These are phyloP conservation scores for Drosophila falleni DNA, from an alignment of 2,888 invertebrate genomes.

Conservation along the genomic window DNA sequence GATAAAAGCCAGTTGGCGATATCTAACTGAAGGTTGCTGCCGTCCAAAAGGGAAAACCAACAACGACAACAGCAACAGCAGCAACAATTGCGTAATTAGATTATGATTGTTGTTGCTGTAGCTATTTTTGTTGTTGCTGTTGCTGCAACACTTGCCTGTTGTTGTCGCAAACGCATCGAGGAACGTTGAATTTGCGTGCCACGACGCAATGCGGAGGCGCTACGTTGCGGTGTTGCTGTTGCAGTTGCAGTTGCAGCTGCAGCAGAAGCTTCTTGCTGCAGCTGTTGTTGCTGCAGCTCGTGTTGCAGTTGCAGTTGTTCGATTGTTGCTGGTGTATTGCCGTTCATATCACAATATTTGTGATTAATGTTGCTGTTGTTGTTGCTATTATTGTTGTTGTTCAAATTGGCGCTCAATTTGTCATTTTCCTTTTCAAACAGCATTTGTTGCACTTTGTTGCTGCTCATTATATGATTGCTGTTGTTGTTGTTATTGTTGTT, in stretches of 20 bases:
- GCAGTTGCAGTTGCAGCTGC: slow-evolving; percentile 22
- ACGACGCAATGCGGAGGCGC: slow-evolving; percentile 71
- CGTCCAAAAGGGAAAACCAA: slow-evolving; percentile 18
- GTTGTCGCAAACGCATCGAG: slow-evolving; percentile 83
- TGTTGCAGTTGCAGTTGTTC: slow-evolving; percentile 19
- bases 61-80: slow-evolving; percentile 16
- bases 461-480: too few species aligned
- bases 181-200: slow-evolving; percentile 78
- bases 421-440: slow-evolving; percentile 50
- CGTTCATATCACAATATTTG: slow-evolving; percentile 65
- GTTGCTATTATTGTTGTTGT: slow-evolving; percentile 48
- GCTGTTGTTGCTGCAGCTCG: slow-evolving; percentile 23
- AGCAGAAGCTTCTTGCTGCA: slow-evolving; percentile 4
- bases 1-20: slow-evolving; percentile 55
- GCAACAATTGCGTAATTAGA: slow-evolving; percentile 8
- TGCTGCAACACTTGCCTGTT: slow-evolving; percentile 83
- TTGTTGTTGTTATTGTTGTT: slow-evolving; percentile 36
- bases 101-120: slow-evolving; percentile 22
- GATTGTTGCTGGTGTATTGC: slow-evolving; percentile 48
- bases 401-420: slow-evolving; percentile 36
- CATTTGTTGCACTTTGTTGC: slow-evolving; percentile 29
- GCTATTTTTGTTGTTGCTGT: slow-evolving; percentile 13
- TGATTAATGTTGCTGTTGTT: slow-evolving; percentile 31
- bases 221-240: slow-evolving; percentile 34
- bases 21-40: slow-evolving; percentile 52